These are phyloP conservation scores for Toxotes jaculatrix DNA, from an alignment of 2,113 vertebrate species.

Conservation along the genomic window DNA sequence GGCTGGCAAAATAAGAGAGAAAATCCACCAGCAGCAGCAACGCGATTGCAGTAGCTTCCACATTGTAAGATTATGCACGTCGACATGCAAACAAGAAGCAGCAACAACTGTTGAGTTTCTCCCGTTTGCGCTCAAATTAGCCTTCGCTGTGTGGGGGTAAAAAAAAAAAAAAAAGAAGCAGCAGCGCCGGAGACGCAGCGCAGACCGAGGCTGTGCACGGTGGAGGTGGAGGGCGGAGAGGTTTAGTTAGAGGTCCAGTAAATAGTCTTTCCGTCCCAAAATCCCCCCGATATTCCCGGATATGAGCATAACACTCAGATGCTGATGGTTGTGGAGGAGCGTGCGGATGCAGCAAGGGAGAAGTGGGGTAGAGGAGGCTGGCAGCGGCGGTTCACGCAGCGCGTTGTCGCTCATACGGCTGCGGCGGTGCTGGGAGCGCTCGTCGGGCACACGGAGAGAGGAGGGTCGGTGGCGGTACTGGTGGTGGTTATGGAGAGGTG, in stretches of 20 bases:
- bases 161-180: slow-evolving; percentile 22
- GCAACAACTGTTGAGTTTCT: slow-evolving; percentile 86
- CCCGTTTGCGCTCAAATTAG: slow-evolving; percentile 52
- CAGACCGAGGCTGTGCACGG: slow-evolving; percentile 17
- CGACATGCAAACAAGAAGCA: slow-evolving; percentile 84
- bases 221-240: slow-evolving; percentile 29
- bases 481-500: slow-evolving; percentile 70
- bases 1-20: slow-evolving; percentile 88
- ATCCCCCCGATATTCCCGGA: slow-evolving; percentile 62
- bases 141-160: slow-evolving; percentile 44
- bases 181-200: slow-evolving; percentile 59
- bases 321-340: not conserved
- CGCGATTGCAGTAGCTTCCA: slow-evolving; percentile 94
- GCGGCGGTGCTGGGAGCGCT: slow-evolving; percentile 77
- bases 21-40: slow-evolving; percentile 91
- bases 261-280: slow-evolving; percentile 62
- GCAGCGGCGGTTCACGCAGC: slow-evolving; percentile 72
- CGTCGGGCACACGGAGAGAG: slow-evolving; percentile 75
- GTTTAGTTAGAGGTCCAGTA: slow-evolving; percentile 62
- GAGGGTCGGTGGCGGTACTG: slow-evolving; percentile 51
- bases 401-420: slow-evolving; percentile 39
- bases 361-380: slow-evolving; percentile 25
- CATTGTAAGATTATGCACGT: slow-evolving; percentile 92
- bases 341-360: not conserved
- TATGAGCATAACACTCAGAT: slow-evolving; percentile 63